Conservation (phyloP, 2,888 invertebrate genomes). For the Lamellibrachia columna region DNA sequence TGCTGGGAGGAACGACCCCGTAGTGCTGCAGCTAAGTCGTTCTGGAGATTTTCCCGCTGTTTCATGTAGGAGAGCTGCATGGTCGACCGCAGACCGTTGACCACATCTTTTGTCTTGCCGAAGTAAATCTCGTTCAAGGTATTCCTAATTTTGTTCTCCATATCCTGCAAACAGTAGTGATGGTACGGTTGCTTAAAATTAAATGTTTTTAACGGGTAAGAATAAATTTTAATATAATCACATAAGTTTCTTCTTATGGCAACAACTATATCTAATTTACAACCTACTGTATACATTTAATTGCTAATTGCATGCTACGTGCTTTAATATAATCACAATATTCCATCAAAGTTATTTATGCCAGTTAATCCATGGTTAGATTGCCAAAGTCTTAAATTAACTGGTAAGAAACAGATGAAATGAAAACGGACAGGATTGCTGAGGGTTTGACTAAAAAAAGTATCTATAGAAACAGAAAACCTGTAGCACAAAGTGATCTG, state of each 20-base stretch:
- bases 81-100: slow-evolving; percentile 85
- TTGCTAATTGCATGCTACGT: no score
- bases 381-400: no score
- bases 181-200: no score
- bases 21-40: slow-evolving; percentile 42
- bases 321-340: no score
- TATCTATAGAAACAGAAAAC: no score
- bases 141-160: slow-evolving; percentile 99
- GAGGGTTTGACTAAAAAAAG: slow-evolving; percentile 29
- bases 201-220: background rate
- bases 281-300: no score
- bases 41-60: slow-evolving; percentile 34
- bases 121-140: slow-evolving; percentile 99
- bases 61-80: slow-evolving; percentile 36
- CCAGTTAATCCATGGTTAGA: no score
- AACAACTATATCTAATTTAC: no score
- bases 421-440: no score
- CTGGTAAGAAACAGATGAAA: no score
- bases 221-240: background rate
- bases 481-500: no score
- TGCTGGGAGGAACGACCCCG: slow-evolving; percentile 35
- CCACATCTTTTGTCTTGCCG: slow-evolving; percentile 98
- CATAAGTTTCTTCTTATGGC: background rate
- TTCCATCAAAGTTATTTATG: no score
- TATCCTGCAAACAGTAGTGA: slow-evolving; percentile 73